Evolutionary conservation across 2,797 vertebrate species (phyloP), one percentile per base, ranked within the genome.

Genomic region (Acanthornis magna): DNA sequence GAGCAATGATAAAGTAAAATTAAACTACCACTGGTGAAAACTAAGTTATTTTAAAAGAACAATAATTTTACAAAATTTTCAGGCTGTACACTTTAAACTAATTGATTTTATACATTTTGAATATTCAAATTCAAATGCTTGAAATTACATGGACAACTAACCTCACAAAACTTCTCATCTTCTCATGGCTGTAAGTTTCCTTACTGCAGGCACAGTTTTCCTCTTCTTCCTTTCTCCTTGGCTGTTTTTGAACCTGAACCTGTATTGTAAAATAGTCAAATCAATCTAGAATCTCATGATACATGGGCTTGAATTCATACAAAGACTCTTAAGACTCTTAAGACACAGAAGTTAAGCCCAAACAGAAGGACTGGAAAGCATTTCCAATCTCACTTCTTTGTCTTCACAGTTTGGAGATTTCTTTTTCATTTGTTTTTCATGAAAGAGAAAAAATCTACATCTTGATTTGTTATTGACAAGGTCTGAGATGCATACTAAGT

Each of bases 171-270:
- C 40, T 91, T 95, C 94, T 96, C 65, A 67, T 95, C 81, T 95
- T 96, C 18, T 26, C 84, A 94, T 87, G 87, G 96, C 71, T 97
- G 30, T 67, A 83, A 34, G 89, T 89, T 63, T 89, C 92, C 57
- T 98, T 96, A 93, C 43, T 97, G 93, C 85, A 96, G 95, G 95
- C 96, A 90, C 80, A 92, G 72, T 76, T 82, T 91, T 97, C 89
- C 43, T 97, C 96, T 27, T 97, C 96, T 58, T 97, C 97, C 54
- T 90, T 95, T 74, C 88, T 95, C 88, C 74, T 97, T 63, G 87
- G 72, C 13, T 96, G 96, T 85, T 96, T 96, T 93, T 97, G 96
- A 94, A 98, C 81, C 81, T 96, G 96, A 97, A 98, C 70, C 98
- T 98, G 77, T 40, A 79, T 90, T 92, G 79, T 95, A 97, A 97